Evolutionary conservation across 2,113 vertebrate genomes (phyloP), one percentile per base, ranked within the genome.

Genomic region (Pelobates fuscus): DNA sequence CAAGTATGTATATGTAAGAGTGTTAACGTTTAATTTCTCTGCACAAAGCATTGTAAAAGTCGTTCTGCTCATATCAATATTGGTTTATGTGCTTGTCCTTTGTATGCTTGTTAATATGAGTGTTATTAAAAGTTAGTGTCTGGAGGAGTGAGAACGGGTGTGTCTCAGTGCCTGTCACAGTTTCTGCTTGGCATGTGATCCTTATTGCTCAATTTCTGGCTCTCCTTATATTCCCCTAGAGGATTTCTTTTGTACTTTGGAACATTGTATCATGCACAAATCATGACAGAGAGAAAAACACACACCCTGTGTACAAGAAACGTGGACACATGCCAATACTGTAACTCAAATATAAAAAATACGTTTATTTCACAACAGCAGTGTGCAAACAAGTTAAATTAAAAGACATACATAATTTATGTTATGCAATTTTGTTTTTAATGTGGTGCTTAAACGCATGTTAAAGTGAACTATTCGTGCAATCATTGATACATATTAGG

Each of bases 191-290:
- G 70, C 70, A 63, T 71, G 37, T 52, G 46, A 52, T 63, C 23
- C 25, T 49, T 46, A 62, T 71, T 71, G 70, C 70, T 71, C 70
- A 71, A 71, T 71, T 52, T 57, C 62, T 71, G 70, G 70, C 70
- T 71, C 17, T 27, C 20, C 70, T 24, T 46, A 25, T 52, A 52
- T 71, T 71, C 46, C 70, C 59, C 70, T 62, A 21, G 70, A 71
- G 43, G 59, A 71, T 71, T 71, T 63, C 43, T 49, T n/a, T 71
- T 71, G 70, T 71, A 71, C 70, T 71, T 71, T 71, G 70, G 59
- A 71, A 71, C 70, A 71, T 62, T 63, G 11, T 71, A 63, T 71
- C 25, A 71, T 46, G 70, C 59, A 32, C 41, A 63, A 26, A 71
- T 71, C 70, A 62, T 30, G 58, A 71, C 25, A 46, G 18, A 46